These are phyloP conservation scores for Pseudomyrmex flavicornis DNA, from an alignment of 1,140 invertebrate species.

Conservation along the genomic window DNA sequence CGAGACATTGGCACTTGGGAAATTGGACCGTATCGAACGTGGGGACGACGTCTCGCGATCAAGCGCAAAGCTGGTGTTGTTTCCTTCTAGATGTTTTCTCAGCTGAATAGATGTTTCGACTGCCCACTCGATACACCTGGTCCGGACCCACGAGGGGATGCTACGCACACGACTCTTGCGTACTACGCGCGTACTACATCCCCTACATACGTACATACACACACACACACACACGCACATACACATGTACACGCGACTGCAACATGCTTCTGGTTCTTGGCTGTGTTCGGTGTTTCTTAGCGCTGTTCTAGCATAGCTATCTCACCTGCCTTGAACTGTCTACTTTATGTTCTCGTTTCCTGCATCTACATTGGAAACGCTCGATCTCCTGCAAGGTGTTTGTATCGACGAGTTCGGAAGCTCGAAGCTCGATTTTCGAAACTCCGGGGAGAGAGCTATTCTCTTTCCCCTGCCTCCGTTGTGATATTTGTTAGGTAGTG, in stretches of 20 bases:
- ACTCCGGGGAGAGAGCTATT: conserved; percentile 10
- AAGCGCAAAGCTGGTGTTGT: conserved; percentile 4
- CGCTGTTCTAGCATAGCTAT: conserved; percentile 73
- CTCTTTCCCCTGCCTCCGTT: conserved; percentile 3
- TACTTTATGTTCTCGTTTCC: conserved; percentile 66
- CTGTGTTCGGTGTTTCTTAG: conserved; percentile 78
- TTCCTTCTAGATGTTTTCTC: conserved; percentile 74
- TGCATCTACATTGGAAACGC: conserved; percentile 30
- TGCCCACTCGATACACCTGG: conserved; percentile 35
- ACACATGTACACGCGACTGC: conserved; percentile 14
- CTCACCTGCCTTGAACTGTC: conserved; percentile 74
- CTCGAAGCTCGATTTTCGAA: conserved; percentile 31
- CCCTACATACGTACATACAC: background rate
- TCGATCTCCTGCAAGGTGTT: conserved; percentile 42
- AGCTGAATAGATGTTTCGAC: conserved; percentile 74
- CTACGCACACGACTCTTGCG: background rate
- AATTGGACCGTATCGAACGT: conserved; percentile 28
- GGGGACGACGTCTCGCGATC: conserved; percentile 52
- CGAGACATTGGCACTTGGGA: background rate
- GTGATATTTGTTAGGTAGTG: conserved; percentile 31
- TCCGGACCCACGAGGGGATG: background rate
- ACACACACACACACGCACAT: background rate
- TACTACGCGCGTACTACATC: background rate
- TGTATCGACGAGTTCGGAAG: conserved; percentile 1
- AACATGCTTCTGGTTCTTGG: conserved; percentile 74